Percentiles rank a stretch among this genome's conserved stretches.
Conservation (phyloP, 2,797 vertebrate species). For the Channallabes apus region DNA sequence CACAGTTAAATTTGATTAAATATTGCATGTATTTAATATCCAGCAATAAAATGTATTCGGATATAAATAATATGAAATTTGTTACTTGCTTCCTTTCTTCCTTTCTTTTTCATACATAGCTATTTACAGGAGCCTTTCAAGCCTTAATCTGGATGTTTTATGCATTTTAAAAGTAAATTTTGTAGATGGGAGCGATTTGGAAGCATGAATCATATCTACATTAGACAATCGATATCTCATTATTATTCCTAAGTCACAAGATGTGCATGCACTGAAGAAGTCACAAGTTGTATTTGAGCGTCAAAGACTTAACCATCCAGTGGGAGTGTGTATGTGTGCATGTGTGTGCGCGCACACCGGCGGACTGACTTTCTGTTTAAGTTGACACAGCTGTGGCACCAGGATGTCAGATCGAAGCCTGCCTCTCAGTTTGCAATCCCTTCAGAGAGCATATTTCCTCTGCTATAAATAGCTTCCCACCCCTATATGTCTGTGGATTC, state of each 20-base stretch:
- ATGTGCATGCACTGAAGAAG: neutral
- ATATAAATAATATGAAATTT: neutral
- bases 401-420: constrained; percentile 77
- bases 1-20: neutral
- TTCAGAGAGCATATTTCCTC: constrained; percentile 72
- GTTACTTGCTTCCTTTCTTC: neutral
- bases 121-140: neutral
- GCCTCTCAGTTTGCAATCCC: constrained; percentile 76
- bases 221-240: neutral
- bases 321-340: constrained; percentile 1
- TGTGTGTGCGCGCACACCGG: constrained; percentile 44
- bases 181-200: neutral
- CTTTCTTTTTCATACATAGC: neutral
- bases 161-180: neutral
- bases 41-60: neutral
- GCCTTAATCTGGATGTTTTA: neutral
- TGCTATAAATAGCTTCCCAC: constrained; percentile 72
- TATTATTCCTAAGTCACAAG: neutral
- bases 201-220: neutral
- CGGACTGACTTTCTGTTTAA: constrained; percentile 67
- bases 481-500: constrained; percentile 63
- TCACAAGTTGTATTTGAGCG: neutral
- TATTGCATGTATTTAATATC: neutral
- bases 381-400: constrained; percentile 83
- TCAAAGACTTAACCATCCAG: neutral